Evolutionary conservation across 2,113 vertebrate species (phyloP), one percentile per base, ranked within the genome.

Genomic region (Columbina picui): DNA sequence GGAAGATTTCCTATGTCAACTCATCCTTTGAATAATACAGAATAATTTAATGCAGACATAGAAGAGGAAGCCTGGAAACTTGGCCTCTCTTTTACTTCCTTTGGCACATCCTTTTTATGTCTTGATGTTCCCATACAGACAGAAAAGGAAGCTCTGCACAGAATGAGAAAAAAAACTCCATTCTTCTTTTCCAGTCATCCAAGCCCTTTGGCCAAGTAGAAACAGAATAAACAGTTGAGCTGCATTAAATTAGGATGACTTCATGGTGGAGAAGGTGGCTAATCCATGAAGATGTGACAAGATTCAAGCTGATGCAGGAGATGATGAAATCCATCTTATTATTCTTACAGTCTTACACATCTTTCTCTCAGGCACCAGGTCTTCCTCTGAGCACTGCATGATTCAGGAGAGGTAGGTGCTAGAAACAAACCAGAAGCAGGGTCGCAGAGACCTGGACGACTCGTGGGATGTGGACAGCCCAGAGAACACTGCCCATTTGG

Each of bases 401-500:
- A 12, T 12, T 60, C 45, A 74, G 12, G 39, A 74, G 74, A 80
- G 8, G 8, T 17, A 30, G 69, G 74, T 22, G 74, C 61, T 16
- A 34, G 75, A 64, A 80, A 59, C 56, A 56, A 73, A 9, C 22
- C 73, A 79, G 68, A 36, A 77, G 36, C 30, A 53, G 89, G 55
- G 67, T 56, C 2, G 2, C 49, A 61, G 73, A 27, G 30, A 57
- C 45, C 4, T 17, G 75, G 84, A 32, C 17, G 8, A 36, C 91
- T 93, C 63, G 11, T 92, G 93, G 96, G 94, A 76, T 84, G 91
- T 34, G 56, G 59, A 59, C 20, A 85, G 93, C 76, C 89, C 81
- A 76, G 97, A 95, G 95, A 97, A 92, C 65, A 56, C 65, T 86
- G 94, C 96, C 95, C 81, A 1, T 95, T 76, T 91, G 90, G 94